phyloP scores from a whole-genome alignment of 2,113 vertebrate species.

The Thunnus thynnus region DNA sequence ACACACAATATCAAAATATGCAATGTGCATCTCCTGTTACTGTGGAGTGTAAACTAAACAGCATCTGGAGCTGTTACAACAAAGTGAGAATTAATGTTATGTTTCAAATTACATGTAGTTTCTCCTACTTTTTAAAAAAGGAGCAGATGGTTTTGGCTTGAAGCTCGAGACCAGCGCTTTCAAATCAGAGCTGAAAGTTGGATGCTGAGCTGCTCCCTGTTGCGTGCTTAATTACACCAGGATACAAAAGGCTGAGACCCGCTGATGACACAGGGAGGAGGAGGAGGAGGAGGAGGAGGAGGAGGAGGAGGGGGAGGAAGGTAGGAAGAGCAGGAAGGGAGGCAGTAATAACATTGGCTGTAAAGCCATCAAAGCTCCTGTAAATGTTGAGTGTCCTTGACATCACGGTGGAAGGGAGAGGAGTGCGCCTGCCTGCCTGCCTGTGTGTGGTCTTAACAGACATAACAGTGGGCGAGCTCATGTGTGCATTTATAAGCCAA shows the following conservation, averaged over 20 bases:
- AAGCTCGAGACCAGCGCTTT: conserved; percentile 39
- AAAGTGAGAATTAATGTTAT: conserved; percentile 18
- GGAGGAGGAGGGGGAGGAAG: conserved; percentile 38
- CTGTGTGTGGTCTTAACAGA: conserved; percentile 29
- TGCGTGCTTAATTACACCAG: conserved; percentile 77
- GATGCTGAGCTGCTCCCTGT: conserved; percentile 67
- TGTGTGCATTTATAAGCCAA: conserved; percentile 34
- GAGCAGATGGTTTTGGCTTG: conserved; percentile 68
- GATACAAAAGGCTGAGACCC: conserved; percentile 67
- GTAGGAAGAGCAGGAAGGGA: conserved; percentile 23
- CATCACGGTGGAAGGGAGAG: conserved; percentile 52
- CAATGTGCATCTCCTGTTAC: background rate
- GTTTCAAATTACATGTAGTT: conserved; percentile 37
- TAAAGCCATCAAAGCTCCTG: conserved; percentile 80
- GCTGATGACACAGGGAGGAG: conserved; percentile 65
- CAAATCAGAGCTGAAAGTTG: conserved; percentile 60
- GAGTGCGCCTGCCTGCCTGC: background rate
- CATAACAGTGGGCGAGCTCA: background rate
- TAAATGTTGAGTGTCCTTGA: conserved; percentile 84
- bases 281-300: conserved; percentile 15
- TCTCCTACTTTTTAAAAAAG: background rate
- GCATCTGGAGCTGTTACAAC: conserved; percentile 17
- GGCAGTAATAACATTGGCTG: conserved; percentile 65
- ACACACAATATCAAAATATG: background rate
- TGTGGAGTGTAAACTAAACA: background rate